A percentile compares a stretch with the other conserved stretches of the same genome.
Evolutionary conservation across 2,797 vertebrate species (phyloP).

Genomic region (Discoglossus pictus): DNA sequence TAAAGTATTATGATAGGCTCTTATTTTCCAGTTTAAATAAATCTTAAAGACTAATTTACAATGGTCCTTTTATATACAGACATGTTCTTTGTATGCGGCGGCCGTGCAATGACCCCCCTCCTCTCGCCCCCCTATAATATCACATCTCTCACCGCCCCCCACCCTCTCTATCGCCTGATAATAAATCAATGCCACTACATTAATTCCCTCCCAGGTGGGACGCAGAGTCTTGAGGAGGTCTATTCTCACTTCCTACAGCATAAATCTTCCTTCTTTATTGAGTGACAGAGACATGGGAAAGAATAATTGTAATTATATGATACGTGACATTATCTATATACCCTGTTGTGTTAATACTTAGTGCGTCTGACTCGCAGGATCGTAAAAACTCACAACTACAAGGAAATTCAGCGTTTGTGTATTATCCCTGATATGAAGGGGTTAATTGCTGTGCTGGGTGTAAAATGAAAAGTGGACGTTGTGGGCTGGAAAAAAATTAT

Average conservation of each 20-base stretch:
- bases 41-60: too few relatives aligned
- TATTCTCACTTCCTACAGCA: conserved; percentile 33
- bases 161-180: conserved; percentile 35
- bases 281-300: conserved; percentile 42
- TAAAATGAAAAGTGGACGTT: too few relatives aligned
- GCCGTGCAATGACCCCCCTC: too few relatives aligned
- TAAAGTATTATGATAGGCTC: too few relatives aligned
- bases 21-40: too few relatives aligned
- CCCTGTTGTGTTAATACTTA: conserved; percentile 42
- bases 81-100: too few relatives aligned
- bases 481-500: too few relatives aligned
- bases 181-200: conserved; percentile 50
- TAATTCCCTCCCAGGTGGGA: conserved; percentile 43
- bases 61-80: too few relatives aligned
- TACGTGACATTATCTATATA: conserved; percentile 48
- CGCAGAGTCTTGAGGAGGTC: conserved; percentile 27
- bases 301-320: conserved; percentile 46
- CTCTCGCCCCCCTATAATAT: conserved; percentile 26
- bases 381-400: conserved; percentile 35
- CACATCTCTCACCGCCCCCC: conserved; percentile 19
- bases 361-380: conserved; percentile 28
- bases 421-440: conserved; percentile 27
- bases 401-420: conserved; percentile 20
- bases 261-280: conserved; percentile 47
- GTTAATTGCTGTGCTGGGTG: too few relatives aligned